These are phyloP conservation scores for Leptonema lineaticorne DNA, from an alignment of 1,140 invertebrate genomes.

Conservation along the genomic window DNA sequence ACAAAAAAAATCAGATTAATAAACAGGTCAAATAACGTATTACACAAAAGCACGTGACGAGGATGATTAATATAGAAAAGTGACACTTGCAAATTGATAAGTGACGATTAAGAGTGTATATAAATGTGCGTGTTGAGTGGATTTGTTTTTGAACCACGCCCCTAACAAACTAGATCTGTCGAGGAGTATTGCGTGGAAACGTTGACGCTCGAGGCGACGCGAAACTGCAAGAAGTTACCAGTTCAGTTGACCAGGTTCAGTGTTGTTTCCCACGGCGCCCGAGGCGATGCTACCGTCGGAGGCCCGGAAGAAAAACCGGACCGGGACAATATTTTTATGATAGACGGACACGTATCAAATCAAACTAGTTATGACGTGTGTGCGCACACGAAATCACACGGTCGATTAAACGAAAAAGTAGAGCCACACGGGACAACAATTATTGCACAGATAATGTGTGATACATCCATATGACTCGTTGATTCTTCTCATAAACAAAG, in stretches of 20 bases:
- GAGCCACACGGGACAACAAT: background rate
- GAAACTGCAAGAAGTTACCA: conserved; percentile 5
- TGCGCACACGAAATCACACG: background rate
- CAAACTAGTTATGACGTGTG: background rate
- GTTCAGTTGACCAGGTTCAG: conserved; percentile 13
- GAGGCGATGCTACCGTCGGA: conserved; percentile 26
- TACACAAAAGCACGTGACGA: background rate
- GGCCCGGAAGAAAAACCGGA: conserved; percentile 34
- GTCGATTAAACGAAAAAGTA: background rate
- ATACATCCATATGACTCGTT: background rate
- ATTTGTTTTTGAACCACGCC: background rate
- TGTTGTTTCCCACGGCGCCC: conserved; percentile 34
- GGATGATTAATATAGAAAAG: background rate
- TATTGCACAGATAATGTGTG: conserved; percentile 1
- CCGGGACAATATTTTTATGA: conserved; percentile 19
- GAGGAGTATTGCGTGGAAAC: background rate
- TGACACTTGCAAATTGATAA: too few relatives aligned
- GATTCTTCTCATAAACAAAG: background rate
- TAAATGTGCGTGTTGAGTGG: background rate
- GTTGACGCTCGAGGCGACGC: conserved; percentile 11
- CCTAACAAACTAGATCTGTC: conserved; percentile 17
- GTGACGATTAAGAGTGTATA: too few relatives aligned
- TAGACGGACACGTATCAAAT: conserved; percentile 13
- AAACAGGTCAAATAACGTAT: background rate
- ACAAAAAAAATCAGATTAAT: conserved; percentile 19